Evolutionary conservation across 2,888 invertebrate genomes (phyloP), one percentile per base, ranked within the genome.

Genomic region (Ecdyonurus torrentis): DNA sequence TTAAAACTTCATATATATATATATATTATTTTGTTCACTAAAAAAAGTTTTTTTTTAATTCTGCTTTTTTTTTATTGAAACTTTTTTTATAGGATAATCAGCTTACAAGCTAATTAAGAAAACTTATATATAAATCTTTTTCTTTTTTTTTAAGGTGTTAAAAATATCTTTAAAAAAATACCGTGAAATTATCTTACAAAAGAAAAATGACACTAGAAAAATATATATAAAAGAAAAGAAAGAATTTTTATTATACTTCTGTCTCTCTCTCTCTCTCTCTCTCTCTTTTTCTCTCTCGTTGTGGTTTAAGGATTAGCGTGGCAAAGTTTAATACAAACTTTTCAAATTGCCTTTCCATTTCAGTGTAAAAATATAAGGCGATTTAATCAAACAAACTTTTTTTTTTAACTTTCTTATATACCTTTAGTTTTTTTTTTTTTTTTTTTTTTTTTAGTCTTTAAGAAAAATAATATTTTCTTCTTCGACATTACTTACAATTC

Each of bases 351-450:
- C 55, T 55, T 55, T 55, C 55, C 55, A 55, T 55, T 55, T 22
- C 37, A 37, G 7, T 15, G 37, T 37, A 37, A 37, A 37, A 37
- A 22, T 55, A 55, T n/a, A n/a, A 55, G 55, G 22, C 55, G 55
- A 55, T 55, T 55, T 55, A 55, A 55, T 55, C 55, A 55, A 55
- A 55, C n/a, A 55, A 55, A 55, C n/a, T 22, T 55, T 55, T n/a
- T 50, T 50, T 55, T 37, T 37, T 15, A 37, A 37, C 37, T 37
- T 37, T 37, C 15, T 37, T 37, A 10, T n/a, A n/a, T n/a, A n/a
- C n/a, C n/a, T n/a, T n/a, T n/a, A n/a, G n/a, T 37, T 37, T 37
- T 15, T 37, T 37, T 15, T 10, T 15, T 37, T 5, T 37, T 37
- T 10, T 5, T 15, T 15, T 15, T 37, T 37, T 37, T 37, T 37